phyloP scores from a whole-genome alignment of 2,888 invertebrate genomes.

The Buathra laborator region DNA sequence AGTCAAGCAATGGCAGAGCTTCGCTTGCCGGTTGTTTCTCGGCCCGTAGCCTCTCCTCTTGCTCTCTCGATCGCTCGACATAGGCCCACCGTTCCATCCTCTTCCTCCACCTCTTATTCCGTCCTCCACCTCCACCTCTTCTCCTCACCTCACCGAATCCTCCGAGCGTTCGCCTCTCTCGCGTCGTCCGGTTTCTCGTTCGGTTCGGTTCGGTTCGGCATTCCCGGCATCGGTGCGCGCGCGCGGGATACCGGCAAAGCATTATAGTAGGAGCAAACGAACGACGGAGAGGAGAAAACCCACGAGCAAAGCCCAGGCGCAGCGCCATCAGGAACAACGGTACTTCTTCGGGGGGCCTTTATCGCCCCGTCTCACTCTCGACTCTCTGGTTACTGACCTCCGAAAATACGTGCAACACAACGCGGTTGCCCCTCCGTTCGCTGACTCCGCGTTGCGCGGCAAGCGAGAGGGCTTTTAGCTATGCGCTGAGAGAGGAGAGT shows the following conservation, averaged over 20 bases:
- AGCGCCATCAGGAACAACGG: conserved; percentile 81
- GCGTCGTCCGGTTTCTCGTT: conserved; percentile 63
- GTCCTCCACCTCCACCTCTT: conserved; percentile 57
- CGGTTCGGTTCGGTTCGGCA: conserved; percentile 72
- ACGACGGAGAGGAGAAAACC: conserved; percentile 21
- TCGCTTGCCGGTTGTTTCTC: conserved; percentile 27
- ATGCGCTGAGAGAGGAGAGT: not conserved
- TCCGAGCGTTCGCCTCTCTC: conserved; percentile 63
- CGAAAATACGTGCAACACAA: conserved; percentile 79
- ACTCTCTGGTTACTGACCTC: conserved; percentile 84
- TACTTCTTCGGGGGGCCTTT: conserved; percentile 79
- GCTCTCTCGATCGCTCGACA: conserved; percentile 27
- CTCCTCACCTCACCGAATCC: conserved; percentile 53
- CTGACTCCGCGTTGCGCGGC: not conserved
- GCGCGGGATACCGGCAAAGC: conserved; percentile 35
- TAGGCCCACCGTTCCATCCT: not conserved
- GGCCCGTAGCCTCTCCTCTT: conserved; percentile 42
- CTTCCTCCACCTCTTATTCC: conserved; percentile 23
- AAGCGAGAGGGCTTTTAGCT: not conserved
- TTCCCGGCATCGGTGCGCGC: conserved; percentile 67
- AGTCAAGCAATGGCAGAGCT: conserved; percentile 20
- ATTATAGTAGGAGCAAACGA: conserved; percentile 4
- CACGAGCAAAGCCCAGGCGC: conserved; percentile 40
- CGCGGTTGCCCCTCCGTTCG: conserved; percentile 21
- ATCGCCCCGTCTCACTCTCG: conserved; percentile 76